Evolutionary conservation across 2,113 vertebrate species (phyloP).

Genomic region (Pygoscelis antarcticus): DNA sequence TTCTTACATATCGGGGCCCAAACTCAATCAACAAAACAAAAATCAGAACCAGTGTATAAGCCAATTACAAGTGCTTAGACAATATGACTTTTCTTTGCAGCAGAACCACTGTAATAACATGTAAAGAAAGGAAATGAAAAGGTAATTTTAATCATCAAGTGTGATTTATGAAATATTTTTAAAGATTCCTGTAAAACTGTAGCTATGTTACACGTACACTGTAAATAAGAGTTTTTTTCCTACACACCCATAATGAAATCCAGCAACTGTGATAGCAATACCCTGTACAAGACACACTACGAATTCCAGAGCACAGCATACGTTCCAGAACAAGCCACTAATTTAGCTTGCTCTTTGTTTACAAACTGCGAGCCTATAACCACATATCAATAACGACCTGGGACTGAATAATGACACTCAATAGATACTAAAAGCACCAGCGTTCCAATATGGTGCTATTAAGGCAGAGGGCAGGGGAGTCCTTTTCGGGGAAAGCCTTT

Average conservation of each 20-base stretch:
- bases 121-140: background rate
- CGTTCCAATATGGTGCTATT: background rate
- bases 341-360: background rate
- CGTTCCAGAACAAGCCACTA: background rate
- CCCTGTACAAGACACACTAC: background rate
- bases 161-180: background rate
- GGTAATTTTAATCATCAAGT: background rate
- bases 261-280: background rate
- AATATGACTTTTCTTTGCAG: background rate
- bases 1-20: background rate
- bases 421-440: background rate
- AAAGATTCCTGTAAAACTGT: background rate
- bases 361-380: background rate
- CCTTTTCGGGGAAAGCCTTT: background rate
- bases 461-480: background rate
- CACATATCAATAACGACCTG: too few relatives aligned
- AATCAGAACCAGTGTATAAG: background rate
- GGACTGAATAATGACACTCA: too few relatives aligned
- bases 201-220: too few relatives aligned
- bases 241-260: background rate
- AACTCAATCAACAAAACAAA: background rate
- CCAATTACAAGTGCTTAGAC: background rate
- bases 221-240: background rate
- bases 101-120: background rate
- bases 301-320: background rate